Base-by-base conservation (phyloP, 2,888 invertebrate species). In the Ptycholaimellus sp. region DNA sequence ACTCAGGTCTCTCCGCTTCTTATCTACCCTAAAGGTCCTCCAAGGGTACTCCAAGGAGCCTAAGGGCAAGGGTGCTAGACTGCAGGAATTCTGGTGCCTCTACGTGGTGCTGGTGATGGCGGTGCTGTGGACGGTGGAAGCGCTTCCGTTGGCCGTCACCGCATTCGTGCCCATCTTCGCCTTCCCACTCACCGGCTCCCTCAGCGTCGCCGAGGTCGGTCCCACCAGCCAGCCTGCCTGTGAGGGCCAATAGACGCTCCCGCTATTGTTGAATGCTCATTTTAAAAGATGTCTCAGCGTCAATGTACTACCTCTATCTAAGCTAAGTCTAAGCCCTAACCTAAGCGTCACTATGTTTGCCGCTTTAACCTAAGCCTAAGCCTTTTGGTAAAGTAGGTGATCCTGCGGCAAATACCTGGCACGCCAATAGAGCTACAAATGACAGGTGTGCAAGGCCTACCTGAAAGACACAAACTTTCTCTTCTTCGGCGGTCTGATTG, bases 401-500 rank as follows among this genome's bases (percentile, higher is more conserved):
- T n/a, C n/a, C n/a, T n/a, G n/a, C n/a, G n/a, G n/a, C n/a, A n/a
- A n/a, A n/a, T n/a, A n/a, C n/a, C n/a, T n/a, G n/a, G n/a, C n/a
- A n/a, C n/a, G n/a, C n/a, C n/a, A n/a, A n/a, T n/a, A n/a, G n/a
- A n/a, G n/a, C n/a, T n/a, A 13, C 6, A n/a, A 13, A 13, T 3
- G n/a, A 13, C n/a, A 4, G 28, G 28, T 28, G 28, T 13, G n/a
- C 28, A 28, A n/a, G 4, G 14, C 13, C 28, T 28, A 28, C 28
- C 13, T 33, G 27, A 14, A 35, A 28, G 35, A 35, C 35, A 54
- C 54, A 3, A 52, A 46, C 44, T 54, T 60, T 52, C 42, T 60
- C 42, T 59, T 60, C 43, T 44, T 60, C 33, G 59, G 59, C 16
- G 57, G 58, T 31, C 48, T 60, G 21, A 46, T 60, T n/a, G 54